Percentiles rank a stretch among this genome's conserved stretches.
These are phyloP conservation scores for Caenorhabditis afra DNA, from an alignment of 2,888 invertebrate species.

Conservation along the genomic window DNA sequence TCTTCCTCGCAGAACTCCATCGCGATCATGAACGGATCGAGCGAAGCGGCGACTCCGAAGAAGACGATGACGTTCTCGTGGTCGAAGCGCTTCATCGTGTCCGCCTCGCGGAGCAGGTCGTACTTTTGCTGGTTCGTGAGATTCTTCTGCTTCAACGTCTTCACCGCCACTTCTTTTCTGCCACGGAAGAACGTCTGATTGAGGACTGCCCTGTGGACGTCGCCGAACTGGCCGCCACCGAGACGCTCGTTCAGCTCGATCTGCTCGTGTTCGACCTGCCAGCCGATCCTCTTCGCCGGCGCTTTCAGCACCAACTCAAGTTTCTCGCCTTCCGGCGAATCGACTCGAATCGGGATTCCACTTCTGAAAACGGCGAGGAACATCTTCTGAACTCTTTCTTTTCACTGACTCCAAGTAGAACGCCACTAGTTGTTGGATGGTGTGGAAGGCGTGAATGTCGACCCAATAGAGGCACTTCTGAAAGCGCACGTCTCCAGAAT, in stretches of 20 bases:
- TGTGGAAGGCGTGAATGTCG: constrained; percentile 1
- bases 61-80: constrained; percentile 33
- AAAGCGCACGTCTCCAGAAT: too few relatives aligned
- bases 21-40: constrained; percentile 33
- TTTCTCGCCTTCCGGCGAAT: not conserved
- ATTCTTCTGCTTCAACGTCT: constrained; percentile 13
- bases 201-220: constrained; percentile 17
- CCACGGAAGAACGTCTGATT: constrained; percentile 6
- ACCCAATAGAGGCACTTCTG: constrained; percentile 18
- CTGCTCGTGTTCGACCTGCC: constrained; percentile 24
- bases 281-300: constrained; percentile 5
- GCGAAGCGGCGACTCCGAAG: constrained; percentile 18
- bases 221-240: constrained; percentile 16
- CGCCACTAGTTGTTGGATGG: constrained; percentile 10
- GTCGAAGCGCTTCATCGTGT: constrained; percentile 13
- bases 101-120: constrained; percentile 16
- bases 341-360: not conserved
- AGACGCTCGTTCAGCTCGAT: not conserved
- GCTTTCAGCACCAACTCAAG: not conserved
- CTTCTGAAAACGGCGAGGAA: not conserved
- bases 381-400: not conserved
- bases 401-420: constrained; percentile 16
- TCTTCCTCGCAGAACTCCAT: constrained; percentile 31
- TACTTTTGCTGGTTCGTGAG: constrained; percentile 11
- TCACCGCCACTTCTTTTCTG: constrained; percentile 12